Base-by-base conservation (phyloP, 2,113 vertebrate species). In the Scytalopus superciliaris region DNA sequence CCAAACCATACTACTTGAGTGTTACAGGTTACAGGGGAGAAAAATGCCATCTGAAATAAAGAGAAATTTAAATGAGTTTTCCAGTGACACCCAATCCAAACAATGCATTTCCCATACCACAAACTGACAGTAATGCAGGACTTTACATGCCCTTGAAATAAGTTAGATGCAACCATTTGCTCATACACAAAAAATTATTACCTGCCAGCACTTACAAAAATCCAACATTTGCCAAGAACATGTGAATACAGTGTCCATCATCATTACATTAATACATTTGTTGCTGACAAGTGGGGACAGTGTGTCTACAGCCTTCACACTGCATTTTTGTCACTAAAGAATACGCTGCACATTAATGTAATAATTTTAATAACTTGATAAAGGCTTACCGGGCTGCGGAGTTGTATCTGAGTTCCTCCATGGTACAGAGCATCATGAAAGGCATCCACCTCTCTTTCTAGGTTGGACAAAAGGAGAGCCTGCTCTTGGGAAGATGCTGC, bases 311-410 rank as follows among this genome's bases (percentile, higher is more conserved):
- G 31, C 21, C 45, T 55, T 88, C n/a, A 15, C 9, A 42, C 12
- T 4, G 16, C 1, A 10, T 35, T 79, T 56, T 17, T 23, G 33
- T 44, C 27, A 52, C 33, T 39, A 73, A 62, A 83, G 16, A 88
- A 39, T 12, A 39, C 1, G 12, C 42, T 10, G 59, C 7, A 16
- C 8, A 18, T 14, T 17, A 39, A 44, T 24, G 52, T 4, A 53
- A 22, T 40, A 13, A 59, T 64, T 76, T 35, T 15, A 35, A 27
- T 28, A n/a, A 56, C 6, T 14, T 69, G 9, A 2, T 27, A 49
- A 84, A n/a, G 6, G 98, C 98, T 75, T 96, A 99, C 99, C 96
- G 93, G 98, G 72, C 98, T 98, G 84, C 96, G 97, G 93, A 99
- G 98, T 49, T 98, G 96, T 85, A 99, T 92, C 89, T 98, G 97